These are phyloP conservation scores for Prunella himalayana DNA, from an alignment of 2,113 vertebrate genomes.

Conservation along the genomic window DNA sequence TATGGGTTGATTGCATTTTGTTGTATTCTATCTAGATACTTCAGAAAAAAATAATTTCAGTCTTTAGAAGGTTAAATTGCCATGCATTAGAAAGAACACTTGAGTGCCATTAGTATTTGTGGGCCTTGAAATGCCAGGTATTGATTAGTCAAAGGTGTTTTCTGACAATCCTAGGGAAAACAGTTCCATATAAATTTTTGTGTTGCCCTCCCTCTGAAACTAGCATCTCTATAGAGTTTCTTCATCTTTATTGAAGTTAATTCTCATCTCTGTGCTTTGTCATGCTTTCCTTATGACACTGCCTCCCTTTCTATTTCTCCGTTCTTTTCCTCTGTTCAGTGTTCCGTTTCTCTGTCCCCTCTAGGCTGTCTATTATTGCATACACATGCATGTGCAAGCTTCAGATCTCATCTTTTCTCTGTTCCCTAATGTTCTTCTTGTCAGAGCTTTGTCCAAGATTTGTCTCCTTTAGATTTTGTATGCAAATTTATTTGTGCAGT, in stretches of 20 bases:
- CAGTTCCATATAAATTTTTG: background rate
- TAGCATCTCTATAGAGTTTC: background rate
- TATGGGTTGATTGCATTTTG: background rate
- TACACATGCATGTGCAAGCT: accelerated
- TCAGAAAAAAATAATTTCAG: background rate
- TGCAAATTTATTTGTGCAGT: background rate
- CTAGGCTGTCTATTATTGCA: background rate
- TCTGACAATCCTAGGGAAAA: background rate
- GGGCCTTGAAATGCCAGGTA: background rate
- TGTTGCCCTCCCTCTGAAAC: background rate
- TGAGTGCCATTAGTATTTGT: background rate
- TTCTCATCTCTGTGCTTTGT: background rate
- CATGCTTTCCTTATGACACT: background rate
- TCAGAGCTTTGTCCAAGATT: background rate
- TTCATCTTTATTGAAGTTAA: background rate
- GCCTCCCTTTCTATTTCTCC: background rate
- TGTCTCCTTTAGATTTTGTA: background rate
- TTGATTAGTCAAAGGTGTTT: background rate
- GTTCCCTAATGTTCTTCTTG: background rate
- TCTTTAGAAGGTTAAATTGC: background rate
- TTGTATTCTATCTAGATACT: background rate
- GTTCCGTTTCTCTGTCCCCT: background rate
- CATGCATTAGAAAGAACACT: background rate
- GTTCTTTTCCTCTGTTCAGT: background rate
- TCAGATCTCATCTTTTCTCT: background rate